A percentile compares a stretch with the other conserved stretches of the same genome.
phyloP scores from a whole-genome alignment of 37 sponge, comb jelly and placozoan species.

The Ephydatia muelleri region DNA sequence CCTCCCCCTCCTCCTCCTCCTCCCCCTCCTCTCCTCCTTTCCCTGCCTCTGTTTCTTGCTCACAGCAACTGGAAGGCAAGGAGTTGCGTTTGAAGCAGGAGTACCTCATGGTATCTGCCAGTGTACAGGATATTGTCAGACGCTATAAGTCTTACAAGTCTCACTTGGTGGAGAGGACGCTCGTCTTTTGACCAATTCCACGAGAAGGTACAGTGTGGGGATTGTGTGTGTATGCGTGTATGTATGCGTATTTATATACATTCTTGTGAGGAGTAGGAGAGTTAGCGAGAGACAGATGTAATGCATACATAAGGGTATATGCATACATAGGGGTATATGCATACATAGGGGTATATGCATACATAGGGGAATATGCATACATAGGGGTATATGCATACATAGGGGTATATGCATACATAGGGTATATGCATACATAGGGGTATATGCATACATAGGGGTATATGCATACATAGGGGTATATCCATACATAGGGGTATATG shows the following conservation, averaged over 20 bases:
- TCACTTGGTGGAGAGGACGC: slow-evolving; percentile 44
- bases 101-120: slow-evolving; percentile 95
- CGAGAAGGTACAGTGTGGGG: slow-evolving; percentile 67
- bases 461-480: no score
- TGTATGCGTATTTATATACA: slow-evolving; percentile 20
- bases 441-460: no score
- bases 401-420: no score
- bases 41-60: neutral
- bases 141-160: slow-evolving; percentile 79
- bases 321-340: no score
- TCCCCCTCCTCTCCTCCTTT: neutral
- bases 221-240: no score
- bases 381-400: no score
- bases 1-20: neutral
- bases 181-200: slow-evolving; percentile 74
- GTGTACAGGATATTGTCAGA: slow-evolving; percentile 93
- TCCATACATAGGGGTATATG: no score
- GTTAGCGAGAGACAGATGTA: no score
- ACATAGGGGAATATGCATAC: no score
- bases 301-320: no score
- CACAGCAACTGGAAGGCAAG: slow-evolving; percentile 82
- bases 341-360: no score
- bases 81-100: slow-evolving; percentile 98
- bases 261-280: slow-evolving; percentile 22
- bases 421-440: no score